Evolutionary conservation across 2,888 invertebrate species (phyloP), one percentile per base, ranked within the genome.

Genomic region (Mimas tiliae): DNA sequence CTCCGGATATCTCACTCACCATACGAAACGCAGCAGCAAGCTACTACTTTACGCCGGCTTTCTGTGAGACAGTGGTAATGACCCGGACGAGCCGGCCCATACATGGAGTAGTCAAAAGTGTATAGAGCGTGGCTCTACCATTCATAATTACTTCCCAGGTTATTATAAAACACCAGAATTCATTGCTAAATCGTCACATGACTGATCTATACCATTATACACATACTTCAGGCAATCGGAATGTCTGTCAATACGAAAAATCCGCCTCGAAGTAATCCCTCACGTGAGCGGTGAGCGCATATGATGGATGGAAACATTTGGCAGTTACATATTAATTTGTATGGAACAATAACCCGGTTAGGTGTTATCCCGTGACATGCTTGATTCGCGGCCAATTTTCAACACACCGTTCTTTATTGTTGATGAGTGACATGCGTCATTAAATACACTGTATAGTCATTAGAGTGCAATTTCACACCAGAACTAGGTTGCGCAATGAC

Each of bases 311-410:
- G 62, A 66, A 63, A 45, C 42, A 64, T 65, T 68, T 53, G 69
- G 67, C 65, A 70, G 47, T 58, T 42, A 58, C 38, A 63, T 27
- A 50, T 64, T 58, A 62, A 53, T 66, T 72, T 70, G 72, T 65
- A 68, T 66, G 69, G 64, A 67, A 64, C 68, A 69, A 70, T 67
- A 68, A 74, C 74, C 74, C 73, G 69, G 72, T 74, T 80, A 70
- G 77, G 77, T 55, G 76, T 73, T 77, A 81, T 80, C 82, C 73
- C 77, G 83, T 84, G 85, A 86, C 82, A 82, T 77, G 69, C 73
- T 83, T 87, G 87, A 82, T 76, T 58, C 19, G 63, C 58, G 75
- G 88, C 88, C 89, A 89, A 82, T 77, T 68, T 70, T 50, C 68
- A 69, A 70, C 64, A 34, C 69, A 70, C 68, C 67, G 67, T 70